These are phyloP conservation scores for Goniozus legneri DNA, from an alignment of 1,140 invertebrate genomes.

Conservation along the genomic window DNA sequence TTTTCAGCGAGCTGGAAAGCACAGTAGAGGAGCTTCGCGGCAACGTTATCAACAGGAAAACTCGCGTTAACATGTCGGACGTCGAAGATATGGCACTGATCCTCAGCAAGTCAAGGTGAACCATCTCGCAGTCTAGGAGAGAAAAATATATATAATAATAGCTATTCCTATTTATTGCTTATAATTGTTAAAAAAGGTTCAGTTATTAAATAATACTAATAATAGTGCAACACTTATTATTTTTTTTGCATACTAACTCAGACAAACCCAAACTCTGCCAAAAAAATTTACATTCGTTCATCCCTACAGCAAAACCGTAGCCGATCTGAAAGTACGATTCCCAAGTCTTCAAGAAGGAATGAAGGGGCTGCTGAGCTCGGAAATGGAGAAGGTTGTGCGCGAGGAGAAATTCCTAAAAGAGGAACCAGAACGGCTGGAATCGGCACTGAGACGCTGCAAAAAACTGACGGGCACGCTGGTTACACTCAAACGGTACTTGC, in stretches of 20 bases:
- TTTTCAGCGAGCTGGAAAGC: constrained; percentile 76
- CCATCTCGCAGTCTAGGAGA: no score
- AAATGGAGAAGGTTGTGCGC: constrained; percentile 91
- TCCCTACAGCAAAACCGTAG: constrained; percentile 80
- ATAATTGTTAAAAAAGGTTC: no score
- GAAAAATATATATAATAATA: not conserved
- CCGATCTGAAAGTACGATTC: constrained; percentile 89
- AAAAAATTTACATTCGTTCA: constrained; percentile 19
- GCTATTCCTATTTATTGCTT: not conserved
- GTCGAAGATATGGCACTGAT: constrained; percentile 95
- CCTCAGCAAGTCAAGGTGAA: constrained; percentile 76
- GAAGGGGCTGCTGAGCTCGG: constrained; percentile 80
- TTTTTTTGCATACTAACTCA: constrained; percentile 6
- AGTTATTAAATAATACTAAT: no score
- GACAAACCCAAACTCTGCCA: constrained; percentile 10
- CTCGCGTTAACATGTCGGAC: constrained; percentile 92
- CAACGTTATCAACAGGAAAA: constrained; percentile 92
- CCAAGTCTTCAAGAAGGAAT: constrained; percentile 85
- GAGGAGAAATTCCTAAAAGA: constrained; percentile 97
- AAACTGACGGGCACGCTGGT: constrained; percentile 94
- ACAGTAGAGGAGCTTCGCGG: constrained; percentile 91
- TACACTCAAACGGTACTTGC: constrained; percentile 85
- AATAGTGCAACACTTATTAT: constrained; percentile 1
- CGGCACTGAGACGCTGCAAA: constrained; percentile 87
- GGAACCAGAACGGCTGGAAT: constrained; percentile 89